Evolutionary conservation across 1,140 invertebrate genomes (phyloP).

Genomic region (Tetranychus cinnabarinus): DNA sequence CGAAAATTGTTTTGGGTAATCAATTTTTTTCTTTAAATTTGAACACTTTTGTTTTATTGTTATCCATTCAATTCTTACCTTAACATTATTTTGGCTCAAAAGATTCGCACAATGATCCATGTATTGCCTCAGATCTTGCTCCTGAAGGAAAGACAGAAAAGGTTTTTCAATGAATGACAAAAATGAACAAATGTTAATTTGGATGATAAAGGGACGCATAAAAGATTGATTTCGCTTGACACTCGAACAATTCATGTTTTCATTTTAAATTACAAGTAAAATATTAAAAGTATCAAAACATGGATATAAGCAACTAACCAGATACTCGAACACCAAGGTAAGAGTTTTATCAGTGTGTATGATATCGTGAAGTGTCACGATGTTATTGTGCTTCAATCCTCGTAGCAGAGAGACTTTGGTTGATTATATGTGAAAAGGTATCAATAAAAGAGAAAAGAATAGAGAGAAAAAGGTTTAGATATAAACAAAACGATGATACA

Average conservation of each 20-base stretch:
- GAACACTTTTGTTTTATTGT: background rate
- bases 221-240: no score
- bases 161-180: background rate
- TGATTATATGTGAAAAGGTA: background rate
- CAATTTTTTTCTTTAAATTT: no score
- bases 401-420: constrained; percentile 33
- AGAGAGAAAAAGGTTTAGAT: background rate
- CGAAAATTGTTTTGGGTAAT: background rate
- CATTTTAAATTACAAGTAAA: background rate
- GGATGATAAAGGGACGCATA: no score
- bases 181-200: no score
- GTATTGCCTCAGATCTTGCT: constrained; percentile 43
- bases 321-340: constrained; percentile 41
- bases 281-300: constrained; percentile 10
- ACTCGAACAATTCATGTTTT: background rate
- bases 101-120: constrained; percentile 41
- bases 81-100: constrained; percentile 38
- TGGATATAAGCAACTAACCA: constrained; percentile 23
- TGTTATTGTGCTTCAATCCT: constrained; percentile 31
- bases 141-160: constrained; percentile 18
- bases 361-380: constrained; percentile 42
- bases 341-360: constrained; percentile 40
- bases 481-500: no score
- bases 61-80: constrained; percentile 23
- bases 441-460: background rate